Percentiles rank a stretch among this genome's conserved stretches.
Evolutionary conservation across 1,140 invertebrate species (phyloP).

Genomic region (Belonocnema kinseyi): DNA sequence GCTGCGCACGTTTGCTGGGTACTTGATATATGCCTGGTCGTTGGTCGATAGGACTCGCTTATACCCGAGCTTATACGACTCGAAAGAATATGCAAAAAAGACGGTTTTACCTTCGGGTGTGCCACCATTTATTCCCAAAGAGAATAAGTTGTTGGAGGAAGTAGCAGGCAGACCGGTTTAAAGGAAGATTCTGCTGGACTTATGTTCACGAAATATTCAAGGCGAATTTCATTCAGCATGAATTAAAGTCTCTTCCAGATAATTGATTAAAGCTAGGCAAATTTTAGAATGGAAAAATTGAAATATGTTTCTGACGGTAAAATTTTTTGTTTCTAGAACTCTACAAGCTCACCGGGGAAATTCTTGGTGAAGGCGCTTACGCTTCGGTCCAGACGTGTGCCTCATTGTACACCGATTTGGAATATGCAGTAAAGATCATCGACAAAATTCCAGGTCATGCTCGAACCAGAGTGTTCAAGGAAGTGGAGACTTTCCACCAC

Average conservation of each 20-base stretch:
- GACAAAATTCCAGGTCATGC: conserved; percentile 96
- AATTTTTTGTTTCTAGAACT: conserved; percentile 84
- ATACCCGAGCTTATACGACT: too few species aligned
- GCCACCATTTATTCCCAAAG: conserved; percentile 33
- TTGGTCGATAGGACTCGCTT: too few species aligned
- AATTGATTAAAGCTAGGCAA: too few species aligned
- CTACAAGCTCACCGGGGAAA: conserved; percentile 95
- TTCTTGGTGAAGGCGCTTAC: conserved; percentile 96
- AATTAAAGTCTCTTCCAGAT: too few species aligned
- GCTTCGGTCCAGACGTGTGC: conserved; percentile 96
- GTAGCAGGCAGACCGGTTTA: conserved; percentile 33
- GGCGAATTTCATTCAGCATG: too few species aligned
- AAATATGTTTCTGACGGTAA: not conserved
- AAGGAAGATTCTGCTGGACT: too few species aligned
- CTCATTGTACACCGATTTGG: conserved; percentile 92
- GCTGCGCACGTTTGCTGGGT: conserved; percentile 35
- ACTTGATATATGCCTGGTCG: too few species aligned
- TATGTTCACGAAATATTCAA: too few species aligned
- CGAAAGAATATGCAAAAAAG: conserved; percentile 34
- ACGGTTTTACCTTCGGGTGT: conserved; percentile 51
- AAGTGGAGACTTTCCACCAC: conserved; percentile 99
- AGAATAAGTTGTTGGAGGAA: too few species aligned
- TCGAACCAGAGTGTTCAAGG: conserved; percentile 94
- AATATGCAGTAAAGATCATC: conserved; percentile 98
- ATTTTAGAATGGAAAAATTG: too few species aligned